These are phyloP conservation scores for Irena cyanogastra DNA, from an alignment of 2,113 vertebrate genomes.

Conservation along the genomic window DNA sequence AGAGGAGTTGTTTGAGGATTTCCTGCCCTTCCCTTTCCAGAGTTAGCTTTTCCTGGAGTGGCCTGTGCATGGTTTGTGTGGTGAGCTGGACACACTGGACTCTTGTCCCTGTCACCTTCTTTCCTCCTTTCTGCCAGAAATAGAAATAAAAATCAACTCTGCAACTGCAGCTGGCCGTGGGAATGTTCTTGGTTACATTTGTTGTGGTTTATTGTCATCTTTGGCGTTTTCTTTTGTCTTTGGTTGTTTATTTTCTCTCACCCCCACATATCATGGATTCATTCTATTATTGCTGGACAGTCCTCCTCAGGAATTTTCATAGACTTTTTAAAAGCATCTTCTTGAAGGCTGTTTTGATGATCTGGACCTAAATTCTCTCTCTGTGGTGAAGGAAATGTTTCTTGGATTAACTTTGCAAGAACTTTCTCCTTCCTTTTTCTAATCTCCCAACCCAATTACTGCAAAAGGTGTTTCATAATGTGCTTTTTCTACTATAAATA, in stretches of 20 bases:
- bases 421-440: background rate
- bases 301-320: background rate
- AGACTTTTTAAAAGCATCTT: background rate
- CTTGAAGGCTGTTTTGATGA: background rate
- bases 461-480: background rate
- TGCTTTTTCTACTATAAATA: background rate
- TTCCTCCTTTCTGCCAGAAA: background rate
- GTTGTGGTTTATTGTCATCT: background rate
- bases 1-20: conserved; percentile 13
- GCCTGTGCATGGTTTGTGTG: fast-evolving
- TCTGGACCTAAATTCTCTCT: background rate
- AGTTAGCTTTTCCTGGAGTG: background rate
- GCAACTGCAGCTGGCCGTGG: background rate
- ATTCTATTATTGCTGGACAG: background rate
- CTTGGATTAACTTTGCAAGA: background rate
- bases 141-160: background rate
- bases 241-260: background rate
- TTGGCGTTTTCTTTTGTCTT: background rate
- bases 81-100: background rate
- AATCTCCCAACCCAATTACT: background rate
- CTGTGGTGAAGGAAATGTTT: background rate
- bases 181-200: background rate
- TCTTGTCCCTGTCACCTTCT: background rate
- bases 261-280: background rate
- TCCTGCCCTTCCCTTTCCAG: conserved; percentile 46